Conservation (phyloP, 1,140 invertebrate species). For the Bombus vancouverensis region DNA sequence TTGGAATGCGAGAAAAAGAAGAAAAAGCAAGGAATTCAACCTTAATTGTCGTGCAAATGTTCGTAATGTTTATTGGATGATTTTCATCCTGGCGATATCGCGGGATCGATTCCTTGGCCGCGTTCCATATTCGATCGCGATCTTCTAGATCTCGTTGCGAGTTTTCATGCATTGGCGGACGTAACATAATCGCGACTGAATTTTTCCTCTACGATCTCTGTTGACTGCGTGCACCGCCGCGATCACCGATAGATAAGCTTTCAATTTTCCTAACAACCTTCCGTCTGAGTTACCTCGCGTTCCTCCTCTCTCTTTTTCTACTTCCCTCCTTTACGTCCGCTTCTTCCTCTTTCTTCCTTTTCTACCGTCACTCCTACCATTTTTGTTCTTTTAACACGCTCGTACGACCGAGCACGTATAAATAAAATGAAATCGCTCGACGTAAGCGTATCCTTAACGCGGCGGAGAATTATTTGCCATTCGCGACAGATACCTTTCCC, state of each 20-base stretch:
- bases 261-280: constrained; percentile 29
- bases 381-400: neutral
- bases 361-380: neutral
- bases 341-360: neutral
- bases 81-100: constrained; percentile 48
- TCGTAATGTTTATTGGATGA: constrained; percentile 22
- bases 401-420: neutral
- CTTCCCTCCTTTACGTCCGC: neutral
- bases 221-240: neutral
- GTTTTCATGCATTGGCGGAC: constrained; percentile 45
- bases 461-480: neutral
- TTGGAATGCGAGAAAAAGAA: constrained; percentile 6
- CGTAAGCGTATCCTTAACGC: neutral
- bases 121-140: constrained; percentile 1
- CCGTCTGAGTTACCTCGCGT: too few relatives aligned
- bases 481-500: neutral
- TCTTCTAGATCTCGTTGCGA: constrained; percentile 27
- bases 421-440: neutral
- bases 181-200: constrained; percentile 28
- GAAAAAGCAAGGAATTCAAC: constrained; percentile 38
- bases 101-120: constrained; percentile 36
- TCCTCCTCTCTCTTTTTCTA: neutral
- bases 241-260: constrained; percentile 44
- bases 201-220: constrained; percentile 25
- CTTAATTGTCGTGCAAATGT: constrained; percentile 52